Evolutionary conservation across 2,113 vertebrate genomes (phyloP), one percentile per base, ranked within the genome.

Genomic region (Microtus montanus): DNA sequence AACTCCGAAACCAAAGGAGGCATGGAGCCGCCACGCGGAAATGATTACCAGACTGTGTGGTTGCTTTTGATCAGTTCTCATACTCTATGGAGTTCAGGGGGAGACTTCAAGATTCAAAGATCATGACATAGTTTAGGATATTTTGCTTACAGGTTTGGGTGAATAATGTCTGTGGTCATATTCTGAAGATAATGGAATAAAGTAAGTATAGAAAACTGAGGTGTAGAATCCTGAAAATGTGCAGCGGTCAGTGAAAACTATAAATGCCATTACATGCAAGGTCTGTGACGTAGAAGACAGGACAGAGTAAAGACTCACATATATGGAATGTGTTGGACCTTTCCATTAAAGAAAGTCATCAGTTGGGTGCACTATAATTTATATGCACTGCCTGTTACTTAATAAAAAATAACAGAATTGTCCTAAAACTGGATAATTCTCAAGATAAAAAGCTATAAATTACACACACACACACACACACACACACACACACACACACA

Each of bases 261-360:
- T 33, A 30, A 54, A 4, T 3, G 0, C 2, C 13, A 82, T 22
- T 19, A 20, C 17, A 47, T n/a, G 9, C 8, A 17, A 35, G 1
- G 2, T 44, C 9, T 66, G 7, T 30, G 4, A 24, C 19, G n/a
- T n/a, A 19, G 0, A 4, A 15, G 6, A 17, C n/a, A 52, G 15
- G 15, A 1, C 12, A 41, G 20, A 78, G 7, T 49, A 74, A 47
- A 75, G 74, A 63, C 14, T 1, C 4, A 11, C 30, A 49, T 26
- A 7, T 33, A 68, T 17, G 20, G 33, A 10, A 41, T 68, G 11
- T 12, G 41, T 41, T 41, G 41, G 41, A 41, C 41, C 41, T 41
- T 41, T 41, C 41, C 41, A 41, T 41, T 41, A 41, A 41, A 41
- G 41, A 41, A 41, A 41, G 41, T 41, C 41, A 41, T 41, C 41